Evolutionary conservation across 2,888 invertebrate species (phyloP).

Genomic region (Andrena dorsata): DNA sequence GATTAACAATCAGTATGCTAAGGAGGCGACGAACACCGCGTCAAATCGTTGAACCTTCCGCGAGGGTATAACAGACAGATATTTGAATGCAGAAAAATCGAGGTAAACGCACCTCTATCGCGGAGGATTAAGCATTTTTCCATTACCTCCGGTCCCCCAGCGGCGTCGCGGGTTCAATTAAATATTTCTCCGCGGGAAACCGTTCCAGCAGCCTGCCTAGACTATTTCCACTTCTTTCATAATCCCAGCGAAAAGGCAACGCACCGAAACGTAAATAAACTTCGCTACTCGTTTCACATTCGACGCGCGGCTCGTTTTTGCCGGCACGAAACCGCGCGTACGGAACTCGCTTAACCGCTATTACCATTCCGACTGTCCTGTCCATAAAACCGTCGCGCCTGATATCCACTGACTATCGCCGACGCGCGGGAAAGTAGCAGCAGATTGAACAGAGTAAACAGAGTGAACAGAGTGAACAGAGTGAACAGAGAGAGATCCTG

Average conservation of each 20-base stretch:
- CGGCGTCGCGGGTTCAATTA: conserved; percentile 2
- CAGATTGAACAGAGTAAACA: not conserved
- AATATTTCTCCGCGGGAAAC: conserved; percentile 15
- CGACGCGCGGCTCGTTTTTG: conserved; percentile 63
- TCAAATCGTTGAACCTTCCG: no score
- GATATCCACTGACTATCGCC: conserved; percentile 26
- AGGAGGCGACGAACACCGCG: no score
- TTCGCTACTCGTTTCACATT: conserved; percentile 54
- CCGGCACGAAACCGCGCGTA: conserved; percentile 48
- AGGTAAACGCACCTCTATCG: not conserved
- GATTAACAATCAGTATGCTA: no score
- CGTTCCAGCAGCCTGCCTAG: not conserved
- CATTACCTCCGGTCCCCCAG: rapidly evolving
- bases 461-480: not conserved
- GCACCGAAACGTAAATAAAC: conserved; percentile 52
- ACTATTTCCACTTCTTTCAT: conserved; percentile 39
- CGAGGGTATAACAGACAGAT: no score
- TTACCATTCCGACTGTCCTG: conserved; percentile 68
- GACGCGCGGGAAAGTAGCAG: conserved; percentile 39
- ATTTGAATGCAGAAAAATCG: not conserved
- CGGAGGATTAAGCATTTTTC: not conserved
- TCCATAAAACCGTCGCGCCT: conserved; percentile 40
- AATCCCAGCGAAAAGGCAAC: conserved; percentile 32
- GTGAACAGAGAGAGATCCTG: not conserved
- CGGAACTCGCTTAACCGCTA: conserved; percentile 66